Evolutionary conservation across 2,797 vertebrate genomes (phyloP).

Genomic region (Enteromius mattozi): DNA sequence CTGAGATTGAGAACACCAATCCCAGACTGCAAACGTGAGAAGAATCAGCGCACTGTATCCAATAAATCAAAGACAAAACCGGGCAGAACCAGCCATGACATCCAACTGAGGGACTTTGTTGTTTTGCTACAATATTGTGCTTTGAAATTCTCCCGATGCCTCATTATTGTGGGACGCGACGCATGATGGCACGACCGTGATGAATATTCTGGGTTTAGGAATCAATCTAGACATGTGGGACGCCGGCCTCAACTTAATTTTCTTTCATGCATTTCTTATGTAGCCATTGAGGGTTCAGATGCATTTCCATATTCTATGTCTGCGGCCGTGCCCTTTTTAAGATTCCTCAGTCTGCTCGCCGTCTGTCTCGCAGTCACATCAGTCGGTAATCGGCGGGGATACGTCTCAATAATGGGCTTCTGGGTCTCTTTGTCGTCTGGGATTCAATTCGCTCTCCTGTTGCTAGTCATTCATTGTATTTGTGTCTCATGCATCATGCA

Average conservation of each 20-base stretch:
- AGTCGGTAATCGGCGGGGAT: constrained; percentile 49
- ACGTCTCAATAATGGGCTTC: constrained; percentile 47
- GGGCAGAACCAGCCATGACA: constrained; percentile 20
- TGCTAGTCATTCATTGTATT: constrained; percentile 30
- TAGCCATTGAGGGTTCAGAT: not conserved
- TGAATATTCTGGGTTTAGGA: constrained; percentile 42
- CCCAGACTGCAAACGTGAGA: constrained; percentile 55
- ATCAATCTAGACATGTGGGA: constrained; percentile 10
- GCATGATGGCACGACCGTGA: constrained; percentile 2
- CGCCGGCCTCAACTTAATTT: constrained; percentile 1
- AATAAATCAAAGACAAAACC: constrained; percentile 54
- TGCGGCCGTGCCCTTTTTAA: not conserved
- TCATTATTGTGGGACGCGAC: constrained; percentile 40
- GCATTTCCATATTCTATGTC: constrained; percentile 14
- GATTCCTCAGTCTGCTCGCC: constrained; percentile 1
- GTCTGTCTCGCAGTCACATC: constrained; percentile 37
- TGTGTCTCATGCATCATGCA: constrained; percentile 39
- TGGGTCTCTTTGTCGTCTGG: constrained; percentile 17
- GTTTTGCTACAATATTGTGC: constrained; percentile 33
- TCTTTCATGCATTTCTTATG: constrained; percentile 31
- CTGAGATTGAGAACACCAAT: constrained; percentile 48
- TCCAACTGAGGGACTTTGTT: constrained; percentile 25
- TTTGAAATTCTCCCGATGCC: constrained; percentile 20
- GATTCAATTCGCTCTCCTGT: constrained; percentile 26
- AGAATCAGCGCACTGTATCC: constrained; percentile 40